Conservation (phyloP, 2,113 vertebrate species). For the Neolamprologus sp. region DNA sequence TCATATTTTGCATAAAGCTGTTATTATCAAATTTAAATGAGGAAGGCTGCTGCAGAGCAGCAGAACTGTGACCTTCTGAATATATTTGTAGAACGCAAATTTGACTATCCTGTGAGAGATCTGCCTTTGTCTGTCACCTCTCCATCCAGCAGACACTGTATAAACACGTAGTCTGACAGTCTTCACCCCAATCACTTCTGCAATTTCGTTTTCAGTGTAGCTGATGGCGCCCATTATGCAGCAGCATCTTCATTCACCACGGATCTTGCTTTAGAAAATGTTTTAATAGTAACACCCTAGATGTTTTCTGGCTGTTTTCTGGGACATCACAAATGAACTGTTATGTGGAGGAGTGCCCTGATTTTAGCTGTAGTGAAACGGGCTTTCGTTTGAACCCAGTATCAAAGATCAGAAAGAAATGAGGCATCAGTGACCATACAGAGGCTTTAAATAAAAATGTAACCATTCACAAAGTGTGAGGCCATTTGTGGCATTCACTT, state of each 20-base stretch:
- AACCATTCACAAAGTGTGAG: background rate
- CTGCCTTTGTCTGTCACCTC: conserved; percentile 39
- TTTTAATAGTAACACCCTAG: background rate
- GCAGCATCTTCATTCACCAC: conserved; percentile 14
- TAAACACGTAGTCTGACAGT: conserved; percentile 1
- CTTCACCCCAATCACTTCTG: conserved; percentile 10
- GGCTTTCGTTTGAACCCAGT: conserved; percentile 1
- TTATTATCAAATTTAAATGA: conserved; percentile 69
- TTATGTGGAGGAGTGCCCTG: conserved; percentile 16
- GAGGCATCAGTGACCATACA: background rate
- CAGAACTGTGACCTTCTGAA: conserved; percentile 64
- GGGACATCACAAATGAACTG: conserved; percentile 30
- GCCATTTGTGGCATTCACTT: background rate
- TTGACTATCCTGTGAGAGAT: conserved; percentile 57
- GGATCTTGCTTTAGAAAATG: conserved; percentile 6
- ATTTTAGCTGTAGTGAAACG: conserved; percentile 27
- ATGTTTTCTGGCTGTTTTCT: conserved; percentile 10
- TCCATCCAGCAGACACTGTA: conserved; percentile 17
- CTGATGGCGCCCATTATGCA: conserved; percentile 37
- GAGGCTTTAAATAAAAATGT: background rate
- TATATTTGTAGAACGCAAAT: conserved; percentile 57
- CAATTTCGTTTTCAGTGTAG: conserved; percentile 26
- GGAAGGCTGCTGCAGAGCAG: conserved; percentile 50
- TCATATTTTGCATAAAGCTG: conserved; percentile 58
- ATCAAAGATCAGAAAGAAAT: background rate